Conservation (phyloP, 1,140 invertebrate species). For the Drosophila lowei region DNA sequence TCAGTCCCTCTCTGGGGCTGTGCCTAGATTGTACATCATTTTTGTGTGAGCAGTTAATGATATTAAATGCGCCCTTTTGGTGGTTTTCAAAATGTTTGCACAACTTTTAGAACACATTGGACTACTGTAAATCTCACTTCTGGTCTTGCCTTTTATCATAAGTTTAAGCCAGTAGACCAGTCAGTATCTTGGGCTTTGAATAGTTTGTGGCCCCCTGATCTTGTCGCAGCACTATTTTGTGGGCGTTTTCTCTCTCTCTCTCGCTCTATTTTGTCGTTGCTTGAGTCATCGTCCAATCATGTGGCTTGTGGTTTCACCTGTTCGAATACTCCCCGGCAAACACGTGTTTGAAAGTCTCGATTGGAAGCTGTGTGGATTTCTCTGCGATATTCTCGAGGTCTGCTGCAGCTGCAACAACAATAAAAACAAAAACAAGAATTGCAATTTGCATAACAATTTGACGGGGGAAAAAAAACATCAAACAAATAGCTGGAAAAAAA, state of each 20-base stretch:
- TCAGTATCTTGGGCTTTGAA: too few species aligned
- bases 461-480: neutral
- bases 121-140: too few species aligned
- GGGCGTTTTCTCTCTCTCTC: slow-evolving; percentile 46
- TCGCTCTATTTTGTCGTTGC: neutral
- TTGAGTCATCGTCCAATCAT: slow-evolving; percentile 52
- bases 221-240: slow-evolving; percentile 43
- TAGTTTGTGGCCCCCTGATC: slow-evolving; percentile 18
- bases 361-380: slow-evolving; percentile 36
- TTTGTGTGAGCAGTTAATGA: too few species aligned
- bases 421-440: slow-evolving; percentile 49
- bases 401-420: slow-evolving; percentile 49
- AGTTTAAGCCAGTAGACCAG: too few species aligned
- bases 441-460: slow-evolving; percentile 77
- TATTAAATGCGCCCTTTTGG: too few species aligned
- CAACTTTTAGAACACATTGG: too few species aligned
- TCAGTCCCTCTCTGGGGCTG: too few species aligned
- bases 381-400: slow-evolving; percentile 42
- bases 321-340: slow-evolving; percentile 25
- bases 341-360: slow-evolving; percentile 75
- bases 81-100: too few species aligned
- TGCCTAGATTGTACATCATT: too few species aligned
- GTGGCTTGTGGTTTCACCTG: slow-evolving; percentile 65
- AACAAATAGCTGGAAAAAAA: too few species aligned
- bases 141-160: neutral